Evolutionary conservation across 2,113 vertebrate species (phyloP).

Genomic region (Sakesphorus luctuosus): DNA sequence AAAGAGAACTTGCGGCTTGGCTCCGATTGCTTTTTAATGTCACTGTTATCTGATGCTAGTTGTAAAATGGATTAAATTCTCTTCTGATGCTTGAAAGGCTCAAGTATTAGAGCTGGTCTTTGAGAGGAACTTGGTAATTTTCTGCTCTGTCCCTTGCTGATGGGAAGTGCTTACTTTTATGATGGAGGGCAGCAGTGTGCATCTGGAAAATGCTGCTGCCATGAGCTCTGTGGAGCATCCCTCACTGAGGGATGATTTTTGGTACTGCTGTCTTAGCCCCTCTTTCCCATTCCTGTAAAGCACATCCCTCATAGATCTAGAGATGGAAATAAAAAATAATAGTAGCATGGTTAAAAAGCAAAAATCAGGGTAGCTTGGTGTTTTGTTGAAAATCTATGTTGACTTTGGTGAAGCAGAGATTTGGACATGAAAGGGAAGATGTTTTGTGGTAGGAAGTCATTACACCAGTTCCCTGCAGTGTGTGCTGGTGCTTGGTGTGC

Average conservation of each 20-base stretch:
- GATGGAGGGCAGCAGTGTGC: fast-evolving
- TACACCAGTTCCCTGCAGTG: background rate
- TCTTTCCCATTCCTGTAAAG: background rate
- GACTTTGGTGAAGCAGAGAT: background rate
- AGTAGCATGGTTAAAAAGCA: background rate
- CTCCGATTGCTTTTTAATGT: background rate
- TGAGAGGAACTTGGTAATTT: background rate
- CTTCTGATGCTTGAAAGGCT: slow-evolving; percentile 37
- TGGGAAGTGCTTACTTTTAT: background rate
- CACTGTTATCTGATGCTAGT: slow-evolving; percentile 39
- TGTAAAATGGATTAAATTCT: slow-evolving; percentile 45
- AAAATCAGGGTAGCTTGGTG: background rate
- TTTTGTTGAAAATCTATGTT: background rate
- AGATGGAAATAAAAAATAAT: background rate
- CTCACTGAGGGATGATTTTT: background rate
- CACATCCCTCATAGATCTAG: background rate
- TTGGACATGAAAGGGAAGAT: background rate
- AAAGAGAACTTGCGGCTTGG: slow-evolving; percentile 30
- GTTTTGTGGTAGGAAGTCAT: background rate
- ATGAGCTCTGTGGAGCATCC: background rate
- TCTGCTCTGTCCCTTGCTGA: background rate
- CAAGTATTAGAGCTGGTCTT: slow-evolving; percentile 21
- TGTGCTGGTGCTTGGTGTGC: background rate
- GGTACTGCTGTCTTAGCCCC: background rate
- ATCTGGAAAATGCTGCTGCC: fast-evolving